phyloP scores from a whole-genome alignment of 1,140 invertebrate genomes.

The Pseudomyrmex dendroicus region DNA sequence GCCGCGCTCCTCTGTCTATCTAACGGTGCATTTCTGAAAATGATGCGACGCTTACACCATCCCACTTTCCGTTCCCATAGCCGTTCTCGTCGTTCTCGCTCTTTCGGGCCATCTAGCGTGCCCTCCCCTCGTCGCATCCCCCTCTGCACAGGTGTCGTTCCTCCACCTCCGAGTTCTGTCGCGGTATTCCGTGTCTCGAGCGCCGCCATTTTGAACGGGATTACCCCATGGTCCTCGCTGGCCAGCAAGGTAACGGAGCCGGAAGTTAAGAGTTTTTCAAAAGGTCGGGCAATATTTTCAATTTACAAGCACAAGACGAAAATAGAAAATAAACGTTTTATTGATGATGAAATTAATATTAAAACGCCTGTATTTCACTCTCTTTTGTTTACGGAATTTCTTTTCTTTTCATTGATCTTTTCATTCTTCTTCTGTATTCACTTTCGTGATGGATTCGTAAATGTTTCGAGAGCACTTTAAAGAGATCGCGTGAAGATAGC shows the following conservation, averaged over 20 bases:
- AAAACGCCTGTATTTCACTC: not conserved
- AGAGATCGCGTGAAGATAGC: not conserved
- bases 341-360: not conserved
- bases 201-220: constrained; percentile 53
- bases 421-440: too few relatives aligned
- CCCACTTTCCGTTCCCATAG: not conserved
- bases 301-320: not conserved
- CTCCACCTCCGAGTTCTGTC: constrained; percentile 9
- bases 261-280: constrained; percentile 26
- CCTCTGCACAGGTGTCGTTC: not conserved
- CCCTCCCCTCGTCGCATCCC: not conserved
- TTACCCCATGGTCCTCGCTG: constrained; percentile 16
- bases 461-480: not conserved
- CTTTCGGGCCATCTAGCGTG: not conserved
- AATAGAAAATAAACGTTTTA: not conserved
- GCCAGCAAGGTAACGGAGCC: constrained; percentile 26
- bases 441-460: not conserved
- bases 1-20: not conserved
- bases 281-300: constrained; percentile 26
- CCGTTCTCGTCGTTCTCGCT: constrained; percentile 9
- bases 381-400: not conserved
- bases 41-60: not conserved
- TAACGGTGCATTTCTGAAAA: constrained; percentile 35
- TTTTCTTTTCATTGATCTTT: not conserved
- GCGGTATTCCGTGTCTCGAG: constrained; percentile 11